Evolutionary conservation across 2,888 invertebrate genomes (phyloP), one percentile per base, ranked within the genome.

Genomic region (Trypoxylon attenuatum): DNA sequence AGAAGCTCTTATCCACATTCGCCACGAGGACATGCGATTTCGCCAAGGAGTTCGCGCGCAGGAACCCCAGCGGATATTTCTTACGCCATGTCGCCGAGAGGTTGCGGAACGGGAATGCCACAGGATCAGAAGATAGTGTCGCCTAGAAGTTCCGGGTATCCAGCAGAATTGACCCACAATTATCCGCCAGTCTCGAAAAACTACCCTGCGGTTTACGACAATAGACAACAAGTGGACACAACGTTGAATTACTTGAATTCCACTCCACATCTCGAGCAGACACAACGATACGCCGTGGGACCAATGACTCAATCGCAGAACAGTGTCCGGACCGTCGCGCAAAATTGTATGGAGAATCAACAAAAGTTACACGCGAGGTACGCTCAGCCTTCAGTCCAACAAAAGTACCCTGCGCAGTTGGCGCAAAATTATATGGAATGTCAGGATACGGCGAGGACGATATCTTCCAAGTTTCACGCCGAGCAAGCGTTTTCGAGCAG

Each of bases 41-140:
- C 87, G 3, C 86, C 87, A 6, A 77, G 86, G 57, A 83, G 80
- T 51, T 83, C 82, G 4, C 76, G 84, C 41, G 67, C 82, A 0
- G 79, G 71, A 22, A 80, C 82, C 13, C 77, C 85, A 0, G 68
- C 62, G 2, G 83, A 85, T 33, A 62, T 63, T 2, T 45, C 67
- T 33, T 85, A 82, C 55, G 55, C 78, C 0, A 61, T 78, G 54
- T 82, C 85, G 8, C 82, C 84, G 0, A 76, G 84, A 53, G 62
- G 76, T 1, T 77, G 79, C n/a, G 69, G 78, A 1, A 55, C 76
- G 2, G n/a, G n/a, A n/a, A 80, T 79, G 16, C 77, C 80, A 2
- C 85, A 86, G 2, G 85, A 85, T 23, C 81, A 80, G 21, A 81
- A 74, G 52, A 73, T 82, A 38, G 57, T 77, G 10, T 81, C 85